Percentiles rank a stretch among this genome's conserved stretches.
Conservation (phyloP, 2,888 invertebrate species). For the Flexamia atlantica region DNA sequence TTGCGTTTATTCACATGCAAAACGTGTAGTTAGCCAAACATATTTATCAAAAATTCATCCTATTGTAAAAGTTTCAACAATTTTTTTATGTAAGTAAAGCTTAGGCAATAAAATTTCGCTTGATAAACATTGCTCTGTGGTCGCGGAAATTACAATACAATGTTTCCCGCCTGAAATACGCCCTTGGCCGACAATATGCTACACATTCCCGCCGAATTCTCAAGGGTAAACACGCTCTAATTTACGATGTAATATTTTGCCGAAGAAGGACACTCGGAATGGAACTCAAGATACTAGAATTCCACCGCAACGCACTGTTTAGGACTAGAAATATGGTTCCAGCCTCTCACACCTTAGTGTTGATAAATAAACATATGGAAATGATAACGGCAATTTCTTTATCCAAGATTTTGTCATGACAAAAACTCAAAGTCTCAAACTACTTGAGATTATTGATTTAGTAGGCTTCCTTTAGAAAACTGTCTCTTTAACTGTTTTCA, state of each 20-base stretch:
- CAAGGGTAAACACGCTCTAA: conserved; percentile 42
- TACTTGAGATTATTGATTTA: too few relatives aligned
- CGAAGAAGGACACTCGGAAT: conserved; percentile 7
- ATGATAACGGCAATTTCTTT: too few relatives aligned
- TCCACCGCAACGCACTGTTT: conserved; percentile 11
- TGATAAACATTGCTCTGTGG: conserved; percentile 15
- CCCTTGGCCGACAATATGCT: conserved; percentile 30
- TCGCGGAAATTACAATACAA: background rate
- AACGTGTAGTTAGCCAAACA: too few relatives aligned
- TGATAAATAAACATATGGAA: too few relatives aligned
- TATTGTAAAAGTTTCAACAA: too few relatives aligned
- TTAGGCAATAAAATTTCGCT: background rate
- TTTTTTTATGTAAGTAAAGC: background rate
- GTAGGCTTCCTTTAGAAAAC: too few relatives aligned
- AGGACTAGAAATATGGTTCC: background rate
- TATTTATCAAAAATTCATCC: too few relatives aligned
- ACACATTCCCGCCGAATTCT: conserved; percentile 29
- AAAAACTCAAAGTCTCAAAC: too few relatives aligned
- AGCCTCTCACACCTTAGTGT: background rate
- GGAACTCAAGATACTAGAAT: conserved; percentile 39
- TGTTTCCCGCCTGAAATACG: conserved; percentile 33
- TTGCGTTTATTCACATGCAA: too few relatives aligned
- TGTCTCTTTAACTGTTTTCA: too few relatives aligned
- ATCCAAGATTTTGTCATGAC: too few relatives aligned
- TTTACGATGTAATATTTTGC: conserved; percentile 39